Conservation (phyloP, 2,888 invertebrate genomes). For the Phaonia tiefii region DNA sequence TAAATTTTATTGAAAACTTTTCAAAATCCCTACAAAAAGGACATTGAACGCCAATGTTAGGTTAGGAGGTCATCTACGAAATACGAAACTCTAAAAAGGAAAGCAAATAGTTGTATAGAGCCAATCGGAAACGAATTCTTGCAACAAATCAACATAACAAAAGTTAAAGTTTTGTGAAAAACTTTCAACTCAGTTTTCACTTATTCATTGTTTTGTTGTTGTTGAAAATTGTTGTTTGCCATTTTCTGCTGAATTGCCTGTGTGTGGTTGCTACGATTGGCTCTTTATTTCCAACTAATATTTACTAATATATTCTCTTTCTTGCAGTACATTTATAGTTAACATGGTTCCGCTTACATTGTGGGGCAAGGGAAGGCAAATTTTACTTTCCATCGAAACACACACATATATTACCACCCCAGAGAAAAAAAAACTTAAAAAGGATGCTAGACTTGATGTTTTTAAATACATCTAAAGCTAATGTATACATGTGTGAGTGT, state of each 20-base stretch:
- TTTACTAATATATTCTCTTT: slow-evolving; percentile 44
- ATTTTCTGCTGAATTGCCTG: slow-evolving; percentile 30
- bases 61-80: slow-evolving; percentile 62
- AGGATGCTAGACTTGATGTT: slow-evolving; percentile 58
- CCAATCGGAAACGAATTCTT: slow-evolving; percentile 34
- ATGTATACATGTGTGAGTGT: neutral
- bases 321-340: neutral
- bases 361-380: neutral
- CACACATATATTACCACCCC: neutral
- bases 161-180: slow-evolving; percentile 56
- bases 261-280: neutral
- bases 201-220: neutral
- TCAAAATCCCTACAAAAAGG: neutral
- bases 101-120: neutral
- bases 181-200: slow-evolving; percentile 13
- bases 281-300: slow-evolving; percentile 52
- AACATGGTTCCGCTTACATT: neutral
- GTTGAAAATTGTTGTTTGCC: neutral
- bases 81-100: neutral
- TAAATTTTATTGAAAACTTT: slow-evolving; percentile 29
- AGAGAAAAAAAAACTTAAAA: neutral
- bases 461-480: slow-evolving; percentile 53
- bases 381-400: neutral
- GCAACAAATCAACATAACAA: slow-evolving; percentile 65
- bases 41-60: slow-evolving; percentile 50